Base-by-base conservation (phyloP, 2,888 invertebrate genomes). In the Meandrusa payeni region DNA sequence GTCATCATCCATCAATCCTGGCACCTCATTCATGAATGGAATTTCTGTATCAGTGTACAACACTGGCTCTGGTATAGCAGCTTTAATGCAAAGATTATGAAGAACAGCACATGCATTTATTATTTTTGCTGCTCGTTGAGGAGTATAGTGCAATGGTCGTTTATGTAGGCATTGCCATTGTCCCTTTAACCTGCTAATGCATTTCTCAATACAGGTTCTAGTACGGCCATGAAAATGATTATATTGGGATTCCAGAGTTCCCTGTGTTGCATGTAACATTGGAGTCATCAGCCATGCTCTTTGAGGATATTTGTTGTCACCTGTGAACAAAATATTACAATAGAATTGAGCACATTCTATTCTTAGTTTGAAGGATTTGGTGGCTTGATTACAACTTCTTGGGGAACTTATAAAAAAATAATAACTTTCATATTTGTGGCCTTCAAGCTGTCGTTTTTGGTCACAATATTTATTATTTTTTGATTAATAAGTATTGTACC, bases 251-350 rank as follows among this genome's bases (percentile, higher is more conserved):
- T 76, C 75, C n/a, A 69, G 67, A 1, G 73, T 67, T 5, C 75
- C 75, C 51, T 71, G 76, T 1, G 58, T 47, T 1, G 71, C 67
- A 44, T 74, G 68, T 7, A 52, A 42, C 42, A 76, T 69, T 6
- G 76, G 76, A 0, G 76, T 76, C 76, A 76, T 76, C 6, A 76
- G 46, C 74, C 75, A 76, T 3, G 74, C 57, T 44, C 73, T 55
- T 55, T 76, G 75, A 10, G 72, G 74, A 33, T 71, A 76, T 50
- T 74, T 73, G 41, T 49, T 61, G 39, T 74, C 72, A 46, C 61
- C 74, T 74, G 54, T 12, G 59, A n/a, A n/a, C n/a, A n/a, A n/a
- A n/a, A n/a, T n/a, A n/a, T n/a, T n/a, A n/a, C n/a, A n/a, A n/a
- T n/a, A n/a, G n/a, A n/a, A n/a, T n/a, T n/a, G n/a, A n/a, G n/a